Percentiles rank a stretch among this genome's conserved stretches.
These are phyloP conservation scores for Nephrocerus scutellatus DNA, from an alignment of 2,888 invertebrate species.

Conservation along the genomic window DNA sequence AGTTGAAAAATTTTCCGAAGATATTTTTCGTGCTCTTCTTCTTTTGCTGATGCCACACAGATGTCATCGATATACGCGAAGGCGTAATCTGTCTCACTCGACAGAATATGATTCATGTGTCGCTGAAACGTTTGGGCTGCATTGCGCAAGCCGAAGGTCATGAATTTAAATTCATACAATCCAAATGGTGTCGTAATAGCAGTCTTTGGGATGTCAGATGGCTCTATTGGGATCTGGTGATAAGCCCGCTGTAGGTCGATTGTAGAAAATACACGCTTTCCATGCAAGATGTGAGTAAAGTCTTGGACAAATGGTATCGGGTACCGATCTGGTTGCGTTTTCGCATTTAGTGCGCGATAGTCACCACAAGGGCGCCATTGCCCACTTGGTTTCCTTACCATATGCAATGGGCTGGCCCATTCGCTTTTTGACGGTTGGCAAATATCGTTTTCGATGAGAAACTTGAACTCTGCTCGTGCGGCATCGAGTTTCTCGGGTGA, in stretches of 20 bases:
- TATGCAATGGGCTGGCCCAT: conserved; percentile 39
- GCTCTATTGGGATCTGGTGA: conserved; percentile 34
- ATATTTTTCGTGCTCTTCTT: too few species aligned
- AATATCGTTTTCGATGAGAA: conserved; percentile 32
- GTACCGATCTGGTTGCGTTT: conserved; percentile 1
- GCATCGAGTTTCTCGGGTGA: conserved; percentile 1
- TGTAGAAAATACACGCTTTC: conserved; percentile 24
- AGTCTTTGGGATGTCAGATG: too few species aligned
- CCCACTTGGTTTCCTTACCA: conserved; percentile 10
- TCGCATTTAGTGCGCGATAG: not conserved
- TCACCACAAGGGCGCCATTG: not conserved
- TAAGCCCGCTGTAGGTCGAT: conserved; percentile 30
- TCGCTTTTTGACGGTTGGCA: conserved; percentile 38
- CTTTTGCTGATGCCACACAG: conserved; percentile 4
- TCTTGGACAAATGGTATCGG: conserved; percentile 31
- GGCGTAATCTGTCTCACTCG: not conserved
- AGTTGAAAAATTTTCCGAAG: too few species aligned
- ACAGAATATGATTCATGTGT: conserved; percentile 29
- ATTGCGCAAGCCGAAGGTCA: conserved; percentile 35
- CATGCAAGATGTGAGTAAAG: conserved; percentile 19
- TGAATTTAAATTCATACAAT: conserved; percentile 30
- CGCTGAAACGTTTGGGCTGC: conserved; percentile 36
- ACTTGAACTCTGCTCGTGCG: conserved; percentile 8
- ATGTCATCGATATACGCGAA: conserved; percentile 6
- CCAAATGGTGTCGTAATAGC: too few species aligned